phyloP scores from a whole-genome alignment of 2,797 vertebrate species.

The Myotis pilosus region DNA sequence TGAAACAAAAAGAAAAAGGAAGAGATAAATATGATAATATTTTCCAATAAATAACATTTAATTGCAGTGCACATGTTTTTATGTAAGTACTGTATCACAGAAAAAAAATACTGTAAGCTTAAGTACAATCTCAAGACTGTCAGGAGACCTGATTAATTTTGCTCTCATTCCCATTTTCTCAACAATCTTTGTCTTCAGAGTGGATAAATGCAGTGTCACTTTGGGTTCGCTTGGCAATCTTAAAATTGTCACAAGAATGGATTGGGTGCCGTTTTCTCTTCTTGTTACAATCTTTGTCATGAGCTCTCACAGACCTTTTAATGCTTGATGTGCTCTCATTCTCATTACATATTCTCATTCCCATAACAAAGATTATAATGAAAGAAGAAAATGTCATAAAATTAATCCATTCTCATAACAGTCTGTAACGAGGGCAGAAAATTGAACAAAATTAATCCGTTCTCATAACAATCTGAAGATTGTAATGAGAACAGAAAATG shows the following conservation, averaged over 20 bases:
- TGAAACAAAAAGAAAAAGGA: background rate
- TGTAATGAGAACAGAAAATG: constrained; percentile 84
- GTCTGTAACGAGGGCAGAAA: constrained; percentile 84
- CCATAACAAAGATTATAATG: constrained; percentile 85
- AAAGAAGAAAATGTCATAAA: constrained; percentile 86
- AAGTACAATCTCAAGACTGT: constrained; percentile 62
- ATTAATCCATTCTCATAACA: constrained; percentile 86
- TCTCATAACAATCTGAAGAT: constrained; percentile 83
- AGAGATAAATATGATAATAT: background rate
- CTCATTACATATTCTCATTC: constrained; percentile 83
- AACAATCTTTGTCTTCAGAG: constrained; percentile 73
- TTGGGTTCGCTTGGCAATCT: constrained; percentile 72
- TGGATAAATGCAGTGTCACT: constrained; percentile 77
- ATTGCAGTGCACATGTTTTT: constrained; percentile 45
- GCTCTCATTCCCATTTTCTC: constrained; percentile 73
- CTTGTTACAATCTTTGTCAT: constrained; percentile 80
- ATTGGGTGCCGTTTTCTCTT: constrained; percentile 75
- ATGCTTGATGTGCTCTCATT: constrained; percentile 81
- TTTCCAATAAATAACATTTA: constrained; percentile 41
- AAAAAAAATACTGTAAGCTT: constrained; percentile 52
- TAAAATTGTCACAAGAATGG: constrained; percentile 78
- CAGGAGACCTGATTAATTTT: constrained; percentile 70
- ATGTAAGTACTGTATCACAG: constrained; percentile 24
- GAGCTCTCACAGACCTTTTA: constrained; percentile 80
- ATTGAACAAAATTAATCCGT: constrained; percentile 85